phyloP scores from a whole-genome alignment of 2,797 vertebrate species.

The Scyliorhinus canicula region DNA sequence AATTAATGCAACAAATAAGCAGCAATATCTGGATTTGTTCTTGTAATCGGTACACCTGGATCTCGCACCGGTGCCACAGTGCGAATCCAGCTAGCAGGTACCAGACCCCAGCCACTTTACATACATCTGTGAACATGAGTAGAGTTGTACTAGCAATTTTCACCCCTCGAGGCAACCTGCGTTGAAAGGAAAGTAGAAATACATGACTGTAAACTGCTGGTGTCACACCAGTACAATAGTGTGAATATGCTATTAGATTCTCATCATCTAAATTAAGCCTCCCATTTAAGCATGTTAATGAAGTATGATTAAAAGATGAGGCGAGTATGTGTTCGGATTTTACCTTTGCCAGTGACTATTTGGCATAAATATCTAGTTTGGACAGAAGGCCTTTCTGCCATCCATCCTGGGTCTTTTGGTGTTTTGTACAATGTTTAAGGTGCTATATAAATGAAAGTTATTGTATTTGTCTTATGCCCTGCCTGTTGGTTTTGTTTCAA shows the following conservation, averaged over 20 bases:
- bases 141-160: constrained; percentile 3
- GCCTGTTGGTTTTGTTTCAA: not conserved
- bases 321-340: not conserved
- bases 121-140: constrained; percentile 9
- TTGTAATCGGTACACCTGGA: not conserved
- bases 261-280: constrained; percentile 2
- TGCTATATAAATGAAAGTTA: not conserved
- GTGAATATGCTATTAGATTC: constrained; percentile 27
- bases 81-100: not conserved
- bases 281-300: constrained; percentile 30
- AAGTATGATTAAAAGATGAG: constrained; percentile 17
- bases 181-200: constrained; percentile 32
- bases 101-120: constrained; percentile 6
- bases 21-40: not conserved
- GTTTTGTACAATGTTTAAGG: not conserved
- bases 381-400: not conserved
- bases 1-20: not conserved
- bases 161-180: not conserved
- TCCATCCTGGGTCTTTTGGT: not conserved
- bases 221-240: constrained; percentile 23
- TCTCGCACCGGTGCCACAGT: not conserved
- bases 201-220: constrained; percentile 13
- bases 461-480: not conserved
- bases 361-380: not conserved
- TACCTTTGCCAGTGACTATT: not conserved